phyloP scores from a whole-genome alignment of 2,888 invertebrate species.

The Mamestra brassicae region DNA sequence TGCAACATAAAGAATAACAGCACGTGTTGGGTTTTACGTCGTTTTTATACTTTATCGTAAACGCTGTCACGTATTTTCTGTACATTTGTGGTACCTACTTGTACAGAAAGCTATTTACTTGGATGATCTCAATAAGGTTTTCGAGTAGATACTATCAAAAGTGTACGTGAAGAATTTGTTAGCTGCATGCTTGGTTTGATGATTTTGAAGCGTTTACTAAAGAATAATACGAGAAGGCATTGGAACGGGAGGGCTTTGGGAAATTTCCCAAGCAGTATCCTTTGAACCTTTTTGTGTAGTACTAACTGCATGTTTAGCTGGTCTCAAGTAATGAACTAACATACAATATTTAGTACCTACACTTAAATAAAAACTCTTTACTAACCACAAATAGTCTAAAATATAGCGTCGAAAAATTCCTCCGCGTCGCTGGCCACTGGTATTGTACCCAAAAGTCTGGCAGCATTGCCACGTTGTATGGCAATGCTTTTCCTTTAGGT shows the following conservation, averaged over 20 bases:
- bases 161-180: background rate
- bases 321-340: too few species aligned
- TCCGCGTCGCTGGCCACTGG: too few species aligned
- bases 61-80: conserved; percentile 69
- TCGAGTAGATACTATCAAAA: background rate
- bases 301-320: too few species aligned
- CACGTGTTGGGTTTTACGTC: conserved; percentile 72
- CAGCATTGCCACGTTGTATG: too few species aligned
- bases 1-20: conserved; percentile 70
- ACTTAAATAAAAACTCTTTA: too few species aligned
- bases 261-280: too few species aligned
- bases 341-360: too few species aligned
- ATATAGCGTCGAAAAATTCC: too few species aligned
- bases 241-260: background rate
- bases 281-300: too few species aligned
- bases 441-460: too few species aligned
- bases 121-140: background rate
- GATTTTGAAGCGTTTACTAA: background rate
- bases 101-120: conserved; percentile 3
- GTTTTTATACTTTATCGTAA: conserved; percentile 77
- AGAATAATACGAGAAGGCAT: background rate
- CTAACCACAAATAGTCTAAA: too few species aligned
- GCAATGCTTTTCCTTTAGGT: too few species aligned
- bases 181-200: background rate
- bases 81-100: conserved; percentile 41